Conservation (phyloP, 2,888 invertebrate genomes). For the Glomeris marginata region DNA sequence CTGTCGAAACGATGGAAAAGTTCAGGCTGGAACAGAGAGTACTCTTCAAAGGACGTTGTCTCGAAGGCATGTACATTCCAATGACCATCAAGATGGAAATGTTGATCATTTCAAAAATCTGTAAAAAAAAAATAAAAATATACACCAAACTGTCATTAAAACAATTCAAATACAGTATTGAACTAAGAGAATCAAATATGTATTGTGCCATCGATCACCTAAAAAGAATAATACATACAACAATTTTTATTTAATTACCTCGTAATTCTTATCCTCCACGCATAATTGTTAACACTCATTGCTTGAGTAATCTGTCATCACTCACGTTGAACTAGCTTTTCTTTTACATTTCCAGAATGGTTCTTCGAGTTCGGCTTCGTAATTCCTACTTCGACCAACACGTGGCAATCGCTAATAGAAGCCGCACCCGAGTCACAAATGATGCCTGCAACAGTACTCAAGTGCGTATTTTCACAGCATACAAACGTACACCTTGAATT, state of each 20-base stretch:
- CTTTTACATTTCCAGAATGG: conserved; percentile 53
- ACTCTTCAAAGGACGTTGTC: conserved; percentile 58
- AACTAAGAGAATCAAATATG: no score
- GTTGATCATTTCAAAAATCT: no score
- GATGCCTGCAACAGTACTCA: conserved; percentile 98
- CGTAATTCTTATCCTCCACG: no score
- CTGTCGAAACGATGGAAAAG: conserved; percentile 83
- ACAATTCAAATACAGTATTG: no score
- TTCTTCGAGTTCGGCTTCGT: conserved; percentile 99
- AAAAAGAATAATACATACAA: no score
- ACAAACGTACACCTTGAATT: conserved; percentile 7
- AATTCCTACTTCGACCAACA: conserved; percentile 95
- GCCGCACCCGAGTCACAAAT: conserved; percentile 99
- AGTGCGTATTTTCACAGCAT: conserved; percentile 39
- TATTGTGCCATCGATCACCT: no score
- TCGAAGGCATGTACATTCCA: conserved; percentile 47
- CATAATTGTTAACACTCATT: not conserved
- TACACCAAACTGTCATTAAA: no score
- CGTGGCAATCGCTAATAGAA: conserved; percentile 97
- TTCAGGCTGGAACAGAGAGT: conserved; percentile 78
- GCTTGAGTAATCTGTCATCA: not conserved
- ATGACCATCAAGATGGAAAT: no score
- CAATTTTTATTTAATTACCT: no score
- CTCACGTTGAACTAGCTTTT: not conserved
- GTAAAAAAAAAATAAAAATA: no score